A percentile compares a stretch with the other conserved stretches of the same genome.
Conservation (phyloP, 2,888 invertebrate species). For the Acronicta psi region DNA sequence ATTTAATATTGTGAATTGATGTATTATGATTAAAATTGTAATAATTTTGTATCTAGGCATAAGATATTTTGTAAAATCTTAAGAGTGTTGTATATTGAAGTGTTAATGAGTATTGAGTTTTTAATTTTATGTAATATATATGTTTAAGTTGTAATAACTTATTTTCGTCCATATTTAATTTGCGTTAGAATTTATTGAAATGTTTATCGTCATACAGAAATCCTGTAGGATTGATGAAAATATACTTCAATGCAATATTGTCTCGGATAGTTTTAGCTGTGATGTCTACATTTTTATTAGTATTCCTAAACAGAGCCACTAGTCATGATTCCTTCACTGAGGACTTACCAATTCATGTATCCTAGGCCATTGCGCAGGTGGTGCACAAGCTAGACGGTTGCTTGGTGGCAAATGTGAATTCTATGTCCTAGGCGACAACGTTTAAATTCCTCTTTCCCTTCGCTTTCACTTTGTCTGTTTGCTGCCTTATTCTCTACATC, state of each 20-base stretch:
- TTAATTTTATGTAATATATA: conserved; percentile 51
- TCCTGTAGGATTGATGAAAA: conserved; percentile 41
- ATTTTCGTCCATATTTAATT: conserved; percentile 59
- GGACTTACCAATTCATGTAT: no score
- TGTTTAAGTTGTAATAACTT: conserved; percentile 64
- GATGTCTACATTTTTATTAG: conserved; percentile 46
- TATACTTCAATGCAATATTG: conserved; percentile 48
- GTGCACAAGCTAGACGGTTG: no score
- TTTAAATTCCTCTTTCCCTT: no score
- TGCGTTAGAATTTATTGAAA: conserved; percentile 45
- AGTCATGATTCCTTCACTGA: conserved; percentile 2
- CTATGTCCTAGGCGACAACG: no score
- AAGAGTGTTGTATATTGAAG: conserved; percentile 60
- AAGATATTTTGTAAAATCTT: conserved; percentile 55
- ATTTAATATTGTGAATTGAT: conserved; percentile 29
- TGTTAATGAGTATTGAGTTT: conserved; percentile 58
- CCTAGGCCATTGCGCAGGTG: no score
- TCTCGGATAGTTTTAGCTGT: conserved; percentile 49
- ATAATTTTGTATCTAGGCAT: conserved; percentile 61
- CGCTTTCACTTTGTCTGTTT: no score
- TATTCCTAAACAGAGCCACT: conserved; percentile 39
- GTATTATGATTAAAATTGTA: conserved; percentile 44
- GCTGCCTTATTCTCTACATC: no score
- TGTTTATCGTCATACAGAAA: conserved; percentile 32
- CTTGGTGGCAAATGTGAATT: no score